Percentiles rank a stretch among this genome's conserved stretches.
phyloP scores from a whole-genome alignment of 2,113 vertebrate species.

The Bubalus kerabau region DNA sequence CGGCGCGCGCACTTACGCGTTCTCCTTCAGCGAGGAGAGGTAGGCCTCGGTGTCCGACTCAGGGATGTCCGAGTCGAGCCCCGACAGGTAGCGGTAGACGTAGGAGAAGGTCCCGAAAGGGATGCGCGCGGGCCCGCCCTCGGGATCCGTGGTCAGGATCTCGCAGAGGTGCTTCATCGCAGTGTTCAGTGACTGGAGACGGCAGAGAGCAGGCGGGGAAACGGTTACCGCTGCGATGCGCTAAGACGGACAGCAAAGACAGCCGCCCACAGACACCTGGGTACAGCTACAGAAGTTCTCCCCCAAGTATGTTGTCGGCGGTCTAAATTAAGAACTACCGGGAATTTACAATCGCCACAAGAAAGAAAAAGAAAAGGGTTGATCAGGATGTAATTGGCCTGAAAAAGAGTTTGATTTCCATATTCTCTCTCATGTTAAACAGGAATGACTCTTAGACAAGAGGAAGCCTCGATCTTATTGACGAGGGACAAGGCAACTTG shows the following conservation, averaged over 20 bases:
- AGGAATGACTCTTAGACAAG: background rate
- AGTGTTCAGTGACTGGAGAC: slow-evolving; percentile 80
- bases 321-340: background rate
- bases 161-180: slow-evolving; percentile 89
- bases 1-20: slow-evolving; percentile 57
- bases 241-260: background rate
- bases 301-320: background rate
- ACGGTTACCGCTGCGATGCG: background rate
- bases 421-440: background rate
- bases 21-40: slow-evolving; percentile 76
- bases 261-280: background rate
- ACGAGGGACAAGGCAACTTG: background rate
- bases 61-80: slow-evolving; percentile 82
- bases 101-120: slow-evolving; percentile 81
- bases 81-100: slow-evolving; percentile 88
- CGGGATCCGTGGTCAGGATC: slow-evolving; percentile 88
- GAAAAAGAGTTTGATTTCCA: background rate
- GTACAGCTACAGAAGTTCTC: background rate
- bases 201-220: accelerated
- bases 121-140: slow-evolving; percentile 84
- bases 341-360: too few species aligned
- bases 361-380: background rate
- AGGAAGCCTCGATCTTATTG: background rate
- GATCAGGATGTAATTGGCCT: background rate
- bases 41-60: slow-evolving; percentile 74